These are phyloP conservation scores for Rhinoraja longicauda DNA, from an alignment of 2,797 vertebrate genomes.

Conservation along the genomic window DNA sequence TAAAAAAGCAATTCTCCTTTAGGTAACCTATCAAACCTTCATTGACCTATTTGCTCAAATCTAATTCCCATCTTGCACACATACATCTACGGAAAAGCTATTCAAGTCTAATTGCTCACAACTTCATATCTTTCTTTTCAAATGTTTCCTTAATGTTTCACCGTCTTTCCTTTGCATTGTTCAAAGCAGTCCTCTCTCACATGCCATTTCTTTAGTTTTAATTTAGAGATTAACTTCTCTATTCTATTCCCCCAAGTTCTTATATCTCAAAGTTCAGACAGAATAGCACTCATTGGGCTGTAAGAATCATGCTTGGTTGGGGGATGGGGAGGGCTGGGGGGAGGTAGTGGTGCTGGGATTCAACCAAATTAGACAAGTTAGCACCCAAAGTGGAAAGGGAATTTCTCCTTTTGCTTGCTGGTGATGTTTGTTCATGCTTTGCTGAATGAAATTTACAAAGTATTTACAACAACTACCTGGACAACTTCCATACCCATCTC, in stretches of 20 bases:
- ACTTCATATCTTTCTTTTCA: background rate
- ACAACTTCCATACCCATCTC: background rate
- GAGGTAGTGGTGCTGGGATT: background rate
- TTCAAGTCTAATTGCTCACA: background rate
- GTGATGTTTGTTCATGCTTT: background rate
- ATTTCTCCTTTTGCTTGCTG: background rate
- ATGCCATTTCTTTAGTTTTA: background rate
- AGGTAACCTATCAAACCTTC: background rate
- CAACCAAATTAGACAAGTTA: background rate
- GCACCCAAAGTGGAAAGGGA: background rate
- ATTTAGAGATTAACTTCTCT: background rate
- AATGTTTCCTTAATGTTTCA: background rate
- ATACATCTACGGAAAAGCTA: background rate
- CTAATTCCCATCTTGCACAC: background rate
- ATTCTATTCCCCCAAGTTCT: background rate
- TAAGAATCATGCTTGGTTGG: background rate
- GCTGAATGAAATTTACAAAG: background rate
- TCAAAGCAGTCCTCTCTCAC: too few relatives aligned
- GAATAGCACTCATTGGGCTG: background rate
- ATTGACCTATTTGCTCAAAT: slow-evolving; percentile 1
- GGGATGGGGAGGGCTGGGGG: background rate
- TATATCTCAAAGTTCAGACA: background rate
- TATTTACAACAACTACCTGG: background rate
- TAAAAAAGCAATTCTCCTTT: background rate
- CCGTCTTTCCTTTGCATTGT: background rate